These are phyloP conservation scores for Nycteola revayana DNA, from an alignment of 2,888 invertebrate species.

Conservation along the genomic window DNA sequence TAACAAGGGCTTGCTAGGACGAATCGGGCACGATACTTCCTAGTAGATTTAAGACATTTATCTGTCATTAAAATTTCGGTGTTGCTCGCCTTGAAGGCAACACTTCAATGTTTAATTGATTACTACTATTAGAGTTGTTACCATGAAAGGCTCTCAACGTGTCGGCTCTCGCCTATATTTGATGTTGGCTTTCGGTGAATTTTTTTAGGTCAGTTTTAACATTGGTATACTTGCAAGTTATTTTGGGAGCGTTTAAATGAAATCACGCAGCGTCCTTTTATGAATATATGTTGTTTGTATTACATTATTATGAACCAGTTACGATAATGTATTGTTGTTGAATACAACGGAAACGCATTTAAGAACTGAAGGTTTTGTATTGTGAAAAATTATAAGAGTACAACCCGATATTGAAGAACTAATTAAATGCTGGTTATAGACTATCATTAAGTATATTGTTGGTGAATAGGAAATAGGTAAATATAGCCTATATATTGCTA, in stretches of 20 bases:
- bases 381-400: too few species aligned
- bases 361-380: too few species aligned
- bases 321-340: too few species aligned
- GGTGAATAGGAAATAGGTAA: too few species aligned
- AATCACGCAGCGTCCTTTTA: conserved; percentile 2
- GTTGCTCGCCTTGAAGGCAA: conserved; percentile 58
- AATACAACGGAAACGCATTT: too few species aligned
- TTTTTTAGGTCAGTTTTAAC: conserved; percentile 18
- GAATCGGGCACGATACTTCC: conserved; percentile 71
- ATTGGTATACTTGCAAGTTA: conserved; percentile 5
- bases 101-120: conserved; percentile 35
- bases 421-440: too few species aligned
- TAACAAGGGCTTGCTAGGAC: conserved; percentile 67
- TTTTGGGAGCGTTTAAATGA: conserved; percentile 10
- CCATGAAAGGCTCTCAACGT: conserved; percentile 30
- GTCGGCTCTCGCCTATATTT: conserved; percentile 20
- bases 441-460: too few species aligned
- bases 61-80: conserved; percentile 56
- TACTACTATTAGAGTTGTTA: conserved; percentile 16
- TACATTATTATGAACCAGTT: too few species aligned
- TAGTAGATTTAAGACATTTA: conserved; percentile 62
- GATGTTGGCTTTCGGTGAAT: conserved; percentile 21
- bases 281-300: too few species aligned
- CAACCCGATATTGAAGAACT: too few species aligned
- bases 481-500: too few species aligned